These are phyloP conservation scores for Hoplodrina blanda DNA, from an alignment of 2,888 invertebrate genomes.

Conservation along the genomic window DNA sequence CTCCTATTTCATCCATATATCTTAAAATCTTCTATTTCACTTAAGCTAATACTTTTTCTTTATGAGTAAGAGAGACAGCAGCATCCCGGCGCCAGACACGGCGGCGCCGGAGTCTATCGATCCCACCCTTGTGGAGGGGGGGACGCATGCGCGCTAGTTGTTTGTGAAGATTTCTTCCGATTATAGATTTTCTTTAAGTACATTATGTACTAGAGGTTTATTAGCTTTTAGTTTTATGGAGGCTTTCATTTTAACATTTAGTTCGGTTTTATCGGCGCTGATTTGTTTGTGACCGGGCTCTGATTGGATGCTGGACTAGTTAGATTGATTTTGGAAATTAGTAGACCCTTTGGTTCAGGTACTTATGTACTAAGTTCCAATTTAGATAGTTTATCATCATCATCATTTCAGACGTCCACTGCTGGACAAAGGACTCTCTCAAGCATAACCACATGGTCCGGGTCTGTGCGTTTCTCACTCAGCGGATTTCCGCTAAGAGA, in stretches of 20 bases:
- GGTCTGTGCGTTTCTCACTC: too few species aligned
- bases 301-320: conserved; percentile 12
- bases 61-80: conserved; percentile 26
- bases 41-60: conserved; percentile 15
- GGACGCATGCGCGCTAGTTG: conserved; percentile 80
- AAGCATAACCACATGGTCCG: too few species aligned
- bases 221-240: conserved; percentile 62
- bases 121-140: conserved; percentile 64
- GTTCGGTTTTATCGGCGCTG: conserved; percentile 12
- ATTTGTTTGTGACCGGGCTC: conserved; percentile 35
- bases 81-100: conserved; percentile 80
- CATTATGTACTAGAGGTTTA: conserved; percentile 49
- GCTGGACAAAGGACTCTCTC: too few species aligned
- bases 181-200: conserved; percentile 76
- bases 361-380: not conserved
- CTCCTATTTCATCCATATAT: conserved; percentile 23
- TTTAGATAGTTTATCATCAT: too few species aligned
- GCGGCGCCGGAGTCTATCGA: conserved; percentile 88
- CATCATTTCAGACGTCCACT: too few species aligned
- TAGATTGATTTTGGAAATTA: conserved; percentile 1
- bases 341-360: not conserved
- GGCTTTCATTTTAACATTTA: conserved; percentile 40
- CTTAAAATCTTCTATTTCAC: conserved; percentile 33
- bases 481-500: too few species aligned
- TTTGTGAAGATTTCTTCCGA: conserved; percentile 77